These are phyloP conservation scores for Seira musarum DNA, from an alignment of 2,888 invertebrate genomes.

Conservation along the genomic window DNA sequence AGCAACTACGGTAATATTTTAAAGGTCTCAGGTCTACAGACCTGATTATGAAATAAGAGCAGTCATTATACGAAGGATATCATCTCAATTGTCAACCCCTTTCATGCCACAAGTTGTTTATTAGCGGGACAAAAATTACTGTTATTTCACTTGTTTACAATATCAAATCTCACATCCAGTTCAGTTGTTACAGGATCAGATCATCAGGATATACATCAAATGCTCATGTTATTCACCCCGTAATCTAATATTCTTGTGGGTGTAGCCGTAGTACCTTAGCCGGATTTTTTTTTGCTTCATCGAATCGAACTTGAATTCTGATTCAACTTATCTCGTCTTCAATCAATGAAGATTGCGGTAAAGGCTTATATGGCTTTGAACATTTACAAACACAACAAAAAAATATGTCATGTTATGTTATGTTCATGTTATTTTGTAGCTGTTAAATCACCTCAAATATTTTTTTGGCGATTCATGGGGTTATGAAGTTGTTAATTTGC, in stretches of 20 bases:
- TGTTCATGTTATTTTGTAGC: too few relatives aligned
- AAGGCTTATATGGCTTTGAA: too few relatives aligned
- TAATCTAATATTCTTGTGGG: slow-evolving; percentile 36
- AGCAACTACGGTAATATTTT: slow-evolving; percentile 1
- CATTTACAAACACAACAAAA: too few relatives aligned
- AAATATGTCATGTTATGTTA: too few relatives aligned
- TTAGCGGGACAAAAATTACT: slow-evolving; percentile 43
- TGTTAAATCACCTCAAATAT: too few relatives aligned
- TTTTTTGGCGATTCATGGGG: too few relatives aligned
- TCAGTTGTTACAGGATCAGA: too few relatives aligned
- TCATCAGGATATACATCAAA: neutral
- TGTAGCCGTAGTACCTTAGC: slow-evolving; percentile 34
- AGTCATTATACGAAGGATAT: slow-evolving; percentile 56
- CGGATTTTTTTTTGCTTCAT: slow-evolving; percentile 5
- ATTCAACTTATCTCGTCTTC: slow-evolving; percentile 32
- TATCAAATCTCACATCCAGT: neutral
- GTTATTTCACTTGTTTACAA: slow-evolving; percentile 40
- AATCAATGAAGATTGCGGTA: too few relatives aligned
- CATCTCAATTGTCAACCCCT: slow-evolving; percentile 57
- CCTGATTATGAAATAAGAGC: slow-evolving; percentile 31
- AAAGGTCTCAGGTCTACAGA: slow-evolving; percentile 15
- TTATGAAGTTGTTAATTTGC: too few relatives aligned
- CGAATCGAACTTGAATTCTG: slow-evolving; percentile 39
- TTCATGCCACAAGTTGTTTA: slow-evolving; percentile 38
- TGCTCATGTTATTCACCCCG: neutral